phyloP scores from a whole-genome alignment of 2,797 vertebrate genomes.

The Micrastur ruficollis region DNA sequence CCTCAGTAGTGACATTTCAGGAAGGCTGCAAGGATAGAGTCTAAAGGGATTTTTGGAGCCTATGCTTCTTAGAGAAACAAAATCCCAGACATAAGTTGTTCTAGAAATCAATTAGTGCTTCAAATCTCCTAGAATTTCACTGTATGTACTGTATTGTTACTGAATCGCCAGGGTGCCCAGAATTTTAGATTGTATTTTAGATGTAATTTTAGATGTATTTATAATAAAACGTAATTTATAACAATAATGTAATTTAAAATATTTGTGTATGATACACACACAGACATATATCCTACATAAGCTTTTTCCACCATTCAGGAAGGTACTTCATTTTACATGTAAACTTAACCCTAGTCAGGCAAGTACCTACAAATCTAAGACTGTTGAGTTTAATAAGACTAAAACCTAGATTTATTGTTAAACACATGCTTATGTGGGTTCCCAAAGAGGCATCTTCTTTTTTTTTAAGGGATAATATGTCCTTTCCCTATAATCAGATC shows the following conservation, averaged over 20 bases:
- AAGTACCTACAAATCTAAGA: not conserved
- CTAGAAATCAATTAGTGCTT: not conserved
- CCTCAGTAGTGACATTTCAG: not conserved
- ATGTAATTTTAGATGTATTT: not conserved
- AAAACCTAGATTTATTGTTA: not conserved
- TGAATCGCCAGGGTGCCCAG: not conserved
- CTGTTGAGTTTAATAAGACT: not conserved
- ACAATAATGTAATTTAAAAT: not conserved
- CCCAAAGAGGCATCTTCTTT: not conserved
- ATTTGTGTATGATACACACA: not conserved
- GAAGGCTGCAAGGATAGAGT: not conserved
- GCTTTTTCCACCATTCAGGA: not conserved
- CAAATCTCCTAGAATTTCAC: not conserved
- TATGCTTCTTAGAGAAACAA: not conserved
- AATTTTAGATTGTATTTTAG: not conserved
- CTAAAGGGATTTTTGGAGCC: not conserved
- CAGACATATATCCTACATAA: not conserved
- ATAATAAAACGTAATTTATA: not conserved
- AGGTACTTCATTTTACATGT: not conserved
- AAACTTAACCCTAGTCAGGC: not conserved
- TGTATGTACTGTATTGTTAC: not conserved
- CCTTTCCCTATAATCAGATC: not conserved
- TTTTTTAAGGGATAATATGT: not conserved
- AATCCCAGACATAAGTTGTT: not conserved
- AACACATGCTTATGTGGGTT: not conserved